Evolutionary conservation across 2,113 vertebrate genomes (phyloP), one percentile per base, ranked within the genome.

Genomic region (Ceyx cyanopectus): DNA sequence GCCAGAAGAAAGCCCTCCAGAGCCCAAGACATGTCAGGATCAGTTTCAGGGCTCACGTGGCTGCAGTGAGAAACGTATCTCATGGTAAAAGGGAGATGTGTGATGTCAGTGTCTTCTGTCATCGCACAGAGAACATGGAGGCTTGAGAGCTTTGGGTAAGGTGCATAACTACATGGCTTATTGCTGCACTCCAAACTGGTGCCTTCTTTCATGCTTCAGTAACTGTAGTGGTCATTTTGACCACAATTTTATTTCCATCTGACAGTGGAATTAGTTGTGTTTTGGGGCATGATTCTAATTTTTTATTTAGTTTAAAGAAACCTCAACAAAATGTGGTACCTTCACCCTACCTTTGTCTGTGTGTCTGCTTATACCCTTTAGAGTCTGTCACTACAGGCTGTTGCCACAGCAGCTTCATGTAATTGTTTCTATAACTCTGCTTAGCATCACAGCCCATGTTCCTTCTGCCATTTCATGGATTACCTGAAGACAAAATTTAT

Each of bases 151-250:
- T 57, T 27, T 32, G 43, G 11, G 14, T 1, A 3, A 29, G 29
- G 22, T 37, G 12, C 5, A 1, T 3, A 14, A 51, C 0, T 4
- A 22, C 3, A 1, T 11, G 17, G 15, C 1, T 57, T 32, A 22
- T 5, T 61, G 67, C 40, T 68, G 26, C 53, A 11, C 30, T 57
- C 75, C 40, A 9, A 23, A n/a, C 29, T 20, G 17, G 22, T 29
- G 41, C 14, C 23, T 56, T 7, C 62, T 60, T 48, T 53, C 10
- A 40, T 57, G 20, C 68, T 79, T 80, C 54, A 85, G 40, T 34
- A 83, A 41, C n/a, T 48, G 2, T 2, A 79, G 62, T 5, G 45
- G 15, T 72, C 2, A 17, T 67, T 85, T 67, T 41, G 32, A 45
- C 21, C 16, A 30, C 9, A 18, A 7, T 41, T 76, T 37, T 37